These are phyloP conservation scores for Diadophis punctatus DNA, from an alignment of 2,113 vertebrate species.

Conservation along the genomic window DNA sequence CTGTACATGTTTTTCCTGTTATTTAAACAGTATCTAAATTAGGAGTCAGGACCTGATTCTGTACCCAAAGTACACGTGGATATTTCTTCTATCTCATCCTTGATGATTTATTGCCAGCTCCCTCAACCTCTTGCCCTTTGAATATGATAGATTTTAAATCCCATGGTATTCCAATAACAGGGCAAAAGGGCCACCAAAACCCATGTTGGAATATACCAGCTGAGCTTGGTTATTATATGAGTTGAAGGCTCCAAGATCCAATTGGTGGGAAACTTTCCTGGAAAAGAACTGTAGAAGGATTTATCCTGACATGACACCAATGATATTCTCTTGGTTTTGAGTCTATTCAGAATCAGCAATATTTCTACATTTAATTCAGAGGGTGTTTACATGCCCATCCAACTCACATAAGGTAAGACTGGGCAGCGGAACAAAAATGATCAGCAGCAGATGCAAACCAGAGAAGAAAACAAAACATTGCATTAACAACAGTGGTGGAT, in stretches of 20 bases:
- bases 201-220: neutral
- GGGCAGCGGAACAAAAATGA: neutral
- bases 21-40: neutral
- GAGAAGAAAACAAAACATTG: neutral
- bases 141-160: neutral
- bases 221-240: neutral
- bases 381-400: neutral
- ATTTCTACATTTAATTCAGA: neutral
- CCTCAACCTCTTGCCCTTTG: neutral
- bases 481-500: too few relatives aligned
- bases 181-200: neutral
- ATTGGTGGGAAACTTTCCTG: neutral
- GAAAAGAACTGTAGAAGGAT: neutral
- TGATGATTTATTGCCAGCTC: neutral
- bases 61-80: constrained; percentile 60
- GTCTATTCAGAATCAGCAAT: neutral
- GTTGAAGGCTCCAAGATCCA: neutral
- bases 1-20: neutral
- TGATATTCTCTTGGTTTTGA: neutral
- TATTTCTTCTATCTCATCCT: constrained; percentile 31
- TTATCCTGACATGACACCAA: neutral
- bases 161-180: neutral
- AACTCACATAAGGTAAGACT: neutral
- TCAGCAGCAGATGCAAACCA: neutral
- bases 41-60: constrained; percentile 56